These are phyloP conservation scores for Lasius platythorax DNA, from an alignment of 2,888 invertebrate genomes.

Conservation along the genomic window DNA sequence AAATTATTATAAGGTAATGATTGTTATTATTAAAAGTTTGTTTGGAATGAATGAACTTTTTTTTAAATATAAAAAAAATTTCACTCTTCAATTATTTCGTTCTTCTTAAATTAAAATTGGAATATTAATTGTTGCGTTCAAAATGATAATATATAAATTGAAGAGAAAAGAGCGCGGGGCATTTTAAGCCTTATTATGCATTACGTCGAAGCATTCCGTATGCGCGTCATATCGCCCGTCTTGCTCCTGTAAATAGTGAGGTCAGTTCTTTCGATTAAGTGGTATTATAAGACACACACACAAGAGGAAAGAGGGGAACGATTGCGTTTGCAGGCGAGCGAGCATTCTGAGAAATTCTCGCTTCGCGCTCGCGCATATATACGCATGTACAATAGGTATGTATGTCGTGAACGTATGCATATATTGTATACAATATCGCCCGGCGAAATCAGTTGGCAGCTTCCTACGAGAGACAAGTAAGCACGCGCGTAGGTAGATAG, in stretches of 20 bases:
- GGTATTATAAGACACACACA: constrained; percentile 33
- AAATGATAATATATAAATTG: background rate
- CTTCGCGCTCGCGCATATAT: constrained; percentile 56
- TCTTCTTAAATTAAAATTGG: background rate
- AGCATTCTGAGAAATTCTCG: constrained; percentile 81
- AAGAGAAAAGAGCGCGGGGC: background rate
- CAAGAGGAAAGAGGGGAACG: constrained; percentile 47
- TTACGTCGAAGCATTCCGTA: constrained; percentile 3
- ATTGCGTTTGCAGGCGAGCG: constrained; percentile 80
- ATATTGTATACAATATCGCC: constrained; percentile 62
- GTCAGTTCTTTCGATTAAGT: constrained; percentile 47
- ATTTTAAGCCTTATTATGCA: constrained; percentile 20
- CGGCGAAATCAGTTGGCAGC: constrained; percentile 69
- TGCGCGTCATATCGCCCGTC: constrained; percentile 24
- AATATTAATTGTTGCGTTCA: background rate
- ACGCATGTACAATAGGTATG: constrained; percentile 47
- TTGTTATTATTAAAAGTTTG: no score
- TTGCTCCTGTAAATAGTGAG: constrained; percentile 25
- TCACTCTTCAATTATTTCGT: background rate
- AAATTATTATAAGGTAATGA: no score
- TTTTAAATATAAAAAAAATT: no score
- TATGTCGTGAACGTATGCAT: constrained; percentile 62
- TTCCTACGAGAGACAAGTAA: constrained; percentile 74
- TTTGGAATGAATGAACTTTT: no score
- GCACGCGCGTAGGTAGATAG: constrained; percentile 55